Percentiles rank a stretch among this genome's conserved stretches.
These are phyloP conservation scores for Jacana jacana DNA, from an alignment of 2,113 vertebrate species.

Conservation along the genomic window DNA sequence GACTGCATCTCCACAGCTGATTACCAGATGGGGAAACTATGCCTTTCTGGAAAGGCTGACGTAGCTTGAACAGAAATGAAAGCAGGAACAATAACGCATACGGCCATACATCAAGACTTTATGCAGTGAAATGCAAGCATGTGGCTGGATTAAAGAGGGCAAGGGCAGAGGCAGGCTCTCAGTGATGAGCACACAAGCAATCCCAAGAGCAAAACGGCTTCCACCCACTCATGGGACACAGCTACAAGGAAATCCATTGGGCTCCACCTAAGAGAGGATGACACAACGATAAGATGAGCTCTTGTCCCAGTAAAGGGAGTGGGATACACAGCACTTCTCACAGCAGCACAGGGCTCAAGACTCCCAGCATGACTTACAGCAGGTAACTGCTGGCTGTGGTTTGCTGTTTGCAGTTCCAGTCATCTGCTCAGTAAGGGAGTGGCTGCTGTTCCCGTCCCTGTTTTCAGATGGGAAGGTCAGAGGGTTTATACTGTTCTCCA, in stretches of 20 bases:
- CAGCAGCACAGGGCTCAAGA: neutral
- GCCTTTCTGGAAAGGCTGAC: neutral
- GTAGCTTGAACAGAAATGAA: neutral
- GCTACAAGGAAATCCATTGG: neutral
- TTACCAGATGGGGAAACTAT: conserved; percentile 9
- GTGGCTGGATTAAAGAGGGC: neutral
- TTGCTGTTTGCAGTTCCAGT: neutral
- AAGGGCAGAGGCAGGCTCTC: neutral
- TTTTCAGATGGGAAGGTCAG: neutral
- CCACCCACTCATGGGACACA: neutral
- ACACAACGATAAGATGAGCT: neutral
- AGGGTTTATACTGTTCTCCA: neutral
- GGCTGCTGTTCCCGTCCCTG: neutral
- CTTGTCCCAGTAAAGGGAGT: neutral
- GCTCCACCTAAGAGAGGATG: conserved; percentile 6
- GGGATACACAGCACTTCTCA: neutral
- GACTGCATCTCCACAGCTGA: neutral
- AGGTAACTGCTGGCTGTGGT: neutral
- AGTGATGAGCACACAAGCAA: neutral
- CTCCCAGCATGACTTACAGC: neutral
- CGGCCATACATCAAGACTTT: neutral
- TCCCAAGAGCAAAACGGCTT: neutral
- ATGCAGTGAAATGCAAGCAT: fast-evolving
- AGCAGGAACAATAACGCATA: neutral
- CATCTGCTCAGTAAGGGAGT: neutral